Conservation (phyloP, 1,140 invertebrate species). For the Pogonognathellus flavescens region DNA sequence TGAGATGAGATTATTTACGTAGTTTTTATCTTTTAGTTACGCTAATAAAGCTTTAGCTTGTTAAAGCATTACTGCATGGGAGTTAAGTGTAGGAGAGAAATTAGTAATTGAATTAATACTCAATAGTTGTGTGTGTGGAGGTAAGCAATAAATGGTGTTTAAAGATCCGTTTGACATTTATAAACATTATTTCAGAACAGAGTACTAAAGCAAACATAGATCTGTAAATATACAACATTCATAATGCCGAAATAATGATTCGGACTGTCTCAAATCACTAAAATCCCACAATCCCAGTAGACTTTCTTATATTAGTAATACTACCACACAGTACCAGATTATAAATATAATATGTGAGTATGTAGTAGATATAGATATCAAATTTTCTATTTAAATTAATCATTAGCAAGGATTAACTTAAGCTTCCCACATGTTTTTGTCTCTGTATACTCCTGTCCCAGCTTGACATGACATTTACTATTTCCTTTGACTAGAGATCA, state of each 20-base stretch:
- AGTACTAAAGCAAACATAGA: neutral
- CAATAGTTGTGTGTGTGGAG: neutral
- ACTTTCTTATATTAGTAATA: no score
- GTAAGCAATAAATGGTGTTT: conserved; percentile 13
- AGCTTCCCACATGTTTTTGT: conserved; percentile 4
- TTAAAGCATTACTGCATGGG: neutral
- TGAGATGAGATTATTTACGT: no score
- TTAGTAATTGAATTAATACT: conserved; percentile 11
- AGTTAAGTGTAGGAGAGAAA: neutral
- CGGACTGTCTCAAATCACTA: no score
- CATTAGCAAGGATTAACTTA: neutral
- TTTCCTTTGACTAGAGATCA: conserved; percentile 39
- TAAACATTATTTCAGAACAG: neutral
- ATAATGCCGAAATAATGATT: no score
- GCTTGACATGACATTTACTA: conserved; percentile 22
- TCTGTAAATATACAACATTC: no score
- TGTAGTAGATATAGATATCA: no score
- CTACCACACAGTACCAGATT: no score
- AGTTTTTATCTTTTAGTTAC: neutral
- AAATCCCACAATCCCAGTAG: no score
- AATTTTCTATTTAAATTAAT: no score
- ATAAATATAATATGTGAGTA: no score
- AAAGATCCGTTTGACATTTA: conserved; percentile 27
- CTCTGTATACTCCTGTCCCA: neutral
- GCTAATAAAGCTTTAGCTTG: no score